Conservation (phyloP, 2,888 invertebrate genomes). For the Parelbella ahira region DNA sequence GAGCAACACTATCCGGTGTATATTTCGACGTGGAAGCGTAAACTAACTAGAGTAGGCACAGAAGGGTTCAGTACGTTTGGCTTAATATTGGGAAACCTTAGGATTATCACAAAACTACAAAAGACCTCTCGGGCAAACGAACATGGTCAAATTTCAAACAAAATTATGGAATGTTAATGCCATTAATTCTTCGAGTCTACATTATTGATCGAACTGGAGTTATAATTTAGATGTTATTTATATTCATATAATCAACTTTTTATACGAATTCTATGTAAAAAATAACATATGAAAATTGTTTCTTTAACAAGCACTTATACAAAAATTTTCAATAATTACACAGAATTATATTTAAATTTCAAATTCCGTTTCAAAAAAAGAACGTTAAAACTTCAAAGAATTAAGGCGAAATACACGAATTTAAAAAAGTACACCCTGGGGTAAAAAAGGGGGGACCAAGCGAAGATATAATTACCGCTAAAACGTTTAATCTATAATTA, state of each 20-base stretch:
- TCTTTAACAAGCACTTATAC: no score
- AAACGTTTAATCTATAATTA: slow-evolving; percentile 58
- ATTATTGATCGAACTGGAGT: no score
- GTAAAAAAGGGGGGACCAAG: slow-evolving; percentile 56
- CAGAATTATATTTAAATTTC: background rate
- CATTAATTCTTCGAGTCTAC: no score
- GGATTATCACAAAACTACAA: slow-evolving; percentile 70
- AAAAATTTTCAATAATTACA: no score
- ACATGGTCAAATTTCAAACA: slow-evolving; percentile 25
- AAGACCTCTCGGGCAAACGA: slow-evolving; percentile 49
- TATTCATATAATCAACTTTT: no score
- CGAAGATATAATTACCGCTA: slow-evolving; percentile 62
- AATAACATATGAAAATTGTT: no score
- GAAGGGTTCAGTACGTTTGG: slow-evolving; percentile 80
- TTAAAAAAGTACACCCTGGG: slow-evolving; percentile 47
- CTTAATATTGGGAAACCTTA: slow-evolving; percentile 71
- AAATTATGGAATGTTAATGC: slow-evolving; percentile 64
- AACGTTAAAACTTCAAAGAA: slow-evolving; percentile 20
- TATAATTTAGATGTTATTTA: no score
- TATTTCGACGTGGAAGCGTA: slow-evolving; percentile 39
- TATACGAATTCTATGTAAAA: no score
- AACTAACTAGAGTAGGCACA: slow-evolving; percentile 74
- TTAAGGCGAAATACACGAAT: slow-evolving; percentile 7
- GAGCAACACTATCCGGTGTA: no score
- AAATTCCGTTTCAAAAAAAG: background rate